Evolutionary conservation across 2,113 vertebrate species (phyloP), one percentile per base, ranked within the genome.

Genomic region (Oceanodroma tethys): DNA sequence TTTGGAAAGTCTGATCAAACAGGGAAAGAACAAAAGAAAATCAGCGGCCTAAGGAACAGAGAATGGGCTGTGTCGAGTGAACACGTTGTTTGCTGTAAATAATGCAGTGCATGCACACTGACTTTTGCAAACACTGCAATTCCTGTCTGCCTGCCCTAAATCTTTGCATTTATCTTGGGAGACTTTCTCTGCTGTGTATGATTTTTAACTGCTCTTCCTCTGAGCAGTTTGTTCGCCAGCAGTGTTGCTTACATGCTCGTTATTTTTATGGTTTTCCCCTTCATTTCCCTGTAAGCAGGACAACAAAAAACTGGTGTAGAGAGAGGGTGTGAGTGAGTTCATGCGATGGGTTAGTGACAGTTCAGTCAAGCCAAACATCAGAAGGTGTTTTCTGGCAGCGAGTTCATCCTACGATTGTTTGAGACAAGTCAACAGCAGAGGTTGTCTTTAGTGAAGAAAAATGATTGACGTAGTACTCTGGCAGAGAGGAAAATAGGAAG

Each of bases 101-200:
- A 82, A 58, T 0, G 30, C 11, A 3, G 48, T 26, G 67, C 67
- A 16, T 32, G 59, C 86, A 73, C 34, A 2, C n/a, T 16, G 86
- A 40, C 90, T 96, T 95, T 53, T 92, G 90, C 86, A 93, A 63
- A 47, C 1, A 7, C 80, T 81, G 92, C 92, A 92, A 36, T 95
- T 95, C 79, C 60, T 55, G 76, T 13, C 71, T 75, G 86, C 9
- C 76, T 92, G 92, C 75, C 63, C 86, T 87, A 75, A 89, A 90
- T 93, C 90, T 94, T 78, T 40, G 11, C 90, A 36, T 90, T 88
- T 66, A 78, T 94, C 90, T 88, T 10, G 0, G 59, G 86, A 93
- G 90, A 30, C 36, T 78, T 83, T 53, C 59, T 74, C 55, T 78
- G 47, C 60, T 81, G 38, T 17, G 23, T 59, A 23, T 38, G 79